Base-by-base conservation (phyloP, 2,888 invertebrate genomes). In the Serripes groenlandicus region DNA sequence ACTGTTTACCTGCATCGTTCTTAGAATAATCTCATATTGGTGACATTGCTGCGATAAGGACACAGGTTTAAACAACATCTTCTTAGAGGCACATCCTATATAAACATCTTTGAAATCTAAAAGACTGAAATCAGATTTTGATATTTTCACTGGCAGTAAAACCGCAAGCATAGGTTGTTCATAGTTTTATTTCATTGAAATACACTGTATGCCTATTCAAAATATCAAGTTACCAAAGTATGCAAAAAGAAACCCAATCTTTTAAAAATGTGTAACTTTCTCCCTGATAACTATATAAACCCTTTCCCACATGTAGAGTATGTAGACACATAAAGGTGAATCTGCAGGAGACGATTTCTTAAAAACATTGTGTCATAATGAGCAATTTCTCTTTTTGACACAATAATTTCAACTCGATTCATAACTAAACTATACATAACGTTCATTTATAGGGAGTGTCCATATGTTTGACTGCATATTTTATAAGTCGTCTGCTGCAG, bases 21-120 rank as follows among this genome's bases (percentile, higher is more conserved):
- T n/a, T 15, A 66, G 26, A 42, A 66, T 28, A 3, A 66, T 66
- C 23, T 66, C 66, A 66, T 66, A n/a, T 28, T 66, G 66, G 34
- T 66, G 66, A 1, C 42, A 66, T 28, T 66, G 37, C 28, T 66
- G 66, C 26, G 66, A 42, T 11, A 66, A 26, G 2, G 66, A 26
- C 26, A 35, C 42, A 15, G 26, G 26, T 21, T 9, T 23, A 35
- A 66, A 66, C 37, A 26, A 21, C 66, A 28, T 37, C 28, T 30
- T 35, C 15, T 30, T 7, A 2, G 23, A n/a, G 23, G 23, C 26
- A 42, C 35, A 66, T 26, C 35, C 42, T 42, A 66, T 7, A 28
- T 66, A 66, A 26, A 42, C 42, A 21, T 66, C 42, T 23, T 42
- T 21, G 3, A 66, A 26, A 9, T 66, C 66, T 42, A 11, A 15